Conservation (phyloP, 2,797 vertebrate species). For the Triplophysa yarkandensis region DNA sequence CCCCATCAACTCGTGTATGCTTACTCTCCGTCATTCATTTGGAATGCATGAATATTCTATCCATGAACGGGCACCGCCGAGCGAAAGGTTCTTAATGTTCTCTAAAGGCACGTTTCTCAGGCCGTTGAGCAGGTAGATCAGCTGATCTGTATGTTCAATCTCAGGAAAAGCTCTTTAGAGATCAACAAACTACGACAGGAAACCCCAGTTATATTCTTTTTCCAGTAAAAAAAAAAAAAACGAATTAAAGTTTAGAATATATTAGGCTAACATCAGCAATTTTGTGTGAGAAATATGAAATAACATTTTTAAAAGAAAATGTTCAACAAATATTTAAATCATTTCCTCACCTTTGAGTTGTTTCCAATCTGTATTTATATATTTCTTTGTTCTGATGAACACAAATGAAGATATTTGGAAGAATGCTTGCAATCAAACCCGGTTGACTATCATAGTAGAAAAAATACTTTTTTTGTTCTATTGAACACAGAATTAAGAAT, state of each 20-base stretch:
- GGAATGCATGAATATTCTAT: constrained; percentile 49
- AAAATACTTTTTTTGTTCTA: too few species aligned
- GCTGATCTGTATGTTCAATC: constrained; percentile 36
- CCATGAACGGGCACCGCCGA: constrained; percentile 25
- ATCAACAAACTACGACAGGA: constrained; percentile 32
- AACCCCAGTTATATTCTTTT: too few species aligned
- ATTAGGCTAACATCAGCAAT: background rate
- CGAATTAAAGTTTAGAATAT: background rate
- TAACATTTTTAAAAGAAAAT: too few species aligned
- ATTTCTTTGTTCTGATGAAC: too few species aligned
- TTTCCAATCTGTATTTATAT: too few species aligned
- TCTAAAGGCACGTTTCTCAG: constrained; percentile 19
- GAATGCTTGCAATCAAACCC: too few species aligned
- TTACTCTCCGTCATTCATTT: constrained; percentile 39
- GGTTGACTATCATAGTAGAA: too few species aligned
- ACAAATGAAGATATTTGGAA: too few species aligned
- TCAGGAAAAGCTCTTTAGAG: constrained; percentile 24
- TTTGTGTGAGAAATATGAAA: background rate
- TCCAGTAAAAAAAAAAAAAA: too few species aligned
- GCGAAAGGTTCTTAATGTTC: constrained; percentile 30
- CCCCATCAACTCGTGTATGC: constrained; percentile 41
- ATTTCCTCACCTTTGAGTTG: too few species aligned
- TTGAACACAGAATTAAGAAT: too few species aligned
- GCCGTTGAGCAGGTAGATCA: constrained; percentile 47
- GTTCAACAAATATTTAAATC: too few species aligned